Conservation (phyloP, 2,797 vertebrate species). For the Notoglanidium macrostoma region DNA sequence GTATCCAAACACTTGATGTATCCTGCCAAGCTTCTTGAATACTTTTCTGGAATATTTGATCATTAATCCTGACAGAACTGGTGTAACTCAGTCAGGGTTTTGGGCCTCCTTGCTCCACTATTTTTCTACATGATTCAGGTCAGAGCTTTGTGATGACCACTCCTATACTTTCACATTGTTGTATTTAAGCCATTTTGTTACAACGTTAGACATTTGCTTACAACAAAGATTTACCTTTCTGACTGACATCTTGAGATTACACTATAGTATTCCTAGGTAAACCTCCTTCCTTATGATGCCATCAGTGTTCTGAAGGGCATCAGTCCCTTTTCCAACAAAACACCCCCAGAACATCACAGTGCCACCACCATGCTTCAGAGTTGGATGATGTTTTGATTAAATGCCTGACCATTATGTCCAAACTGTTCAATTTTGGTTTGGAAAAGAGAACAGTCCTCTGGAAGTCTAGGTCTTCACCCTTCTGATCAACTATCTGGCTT, state of each 20-base stretch:
- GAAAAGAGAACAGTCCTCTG: neutral
- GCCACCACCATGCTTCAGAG: neutral
- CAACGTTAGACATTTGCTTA: neutral
- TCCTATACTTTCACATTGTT: neutral
- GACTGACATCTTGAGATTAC: neutral
- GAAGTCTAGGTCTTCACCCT: neutral
- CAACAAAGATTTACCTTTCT: too few relatives aligned
- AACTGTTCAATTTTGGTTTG: neutral
- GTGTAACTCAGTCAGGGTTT: neutral
- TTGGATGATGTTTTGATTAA: neutral
- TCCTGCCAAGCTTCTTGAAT: neutral
- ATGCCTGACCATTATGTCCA: neutral
- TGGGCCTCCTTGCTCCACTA: too few relatives aligned
- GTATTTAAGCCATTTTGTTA: neutral
- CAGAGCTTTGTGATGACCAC: neutral
- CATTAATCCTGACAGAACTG: neutral
- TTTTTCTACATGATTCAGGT: neutral
- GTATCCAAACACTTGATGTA: neutral
- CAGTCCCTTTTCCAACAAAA: neutral
- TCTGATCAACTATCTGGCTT: neutral
- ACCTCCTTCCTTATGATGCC: neutral
- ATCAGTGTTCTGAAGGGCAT: neutral
- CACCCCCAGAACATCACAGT: neutral
- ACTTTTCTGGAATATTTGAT: neutral
- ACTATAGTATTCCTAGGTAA: neutral